Evolutionary conservation across 2,797 vertebrate species (phyloP).

Genomic region (Natrix natrix): DNA sequence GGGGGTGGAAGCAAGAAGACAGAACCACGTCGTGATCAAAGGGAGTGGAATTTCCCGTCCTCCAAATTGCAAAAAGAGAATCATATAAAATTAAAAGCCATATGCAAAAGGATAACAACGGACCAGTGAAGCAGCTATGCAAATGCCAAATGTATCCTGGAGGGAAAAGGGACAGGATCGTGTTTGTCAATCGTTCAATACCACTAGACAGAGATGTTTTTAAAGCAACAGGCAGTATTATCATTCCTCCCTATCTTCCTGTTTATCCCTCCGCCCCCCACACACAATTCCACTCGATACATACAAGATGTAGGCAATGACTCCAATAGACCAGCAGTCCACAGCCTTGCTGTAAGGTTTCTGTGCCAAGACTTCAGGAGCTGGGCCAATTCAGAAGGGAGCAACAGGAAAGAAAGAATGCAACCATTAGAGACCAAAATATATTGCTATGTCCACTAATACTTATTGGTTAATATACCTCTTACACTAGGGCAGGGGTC

Average conservation of each 20-base stretch:
- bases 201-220: too few species aligned
- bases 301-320: slow-evolving; percentile 95
- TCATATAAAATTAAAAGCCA: not conserved
- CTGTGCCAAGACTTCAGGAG: slow-evolving; percentile 95
- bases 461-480: not conserved
- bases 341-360: slow-evolving; percentile 98
- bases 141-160: not conserved
- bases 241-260: not conserved
- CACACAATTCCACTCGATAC: slow-evolving; percentile 51
- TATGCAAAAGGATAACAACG: not conserved
- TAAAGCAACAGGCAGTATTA: not conserved
- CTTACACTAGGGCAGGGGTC: not conserved
- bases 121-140: not conserved
- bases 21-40: not conserved
- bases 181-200: not conserved
- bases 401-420: not conserved
- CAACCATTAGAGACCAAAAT: not conserved
- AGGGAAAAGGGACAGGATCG: too few species aligned
- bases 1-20: not conserved
- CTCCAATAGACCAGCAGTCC: slow-evolving; percentile 98
- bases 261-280: too few species aligned
- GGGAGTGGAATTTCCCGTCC: not conserved
- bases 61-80: not conserved
- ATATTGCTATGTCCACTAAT: too few species aligned
- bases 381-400: slow-evolving; percentile 61